Percentiles rank a stretch among this genome's conserved stretches.
These are phyloP conservation scores for Nipponacmea schrenckii DNA, from an alignment of 2,888 invertebrate genomes.

Conservation along the genomic window DNA sequence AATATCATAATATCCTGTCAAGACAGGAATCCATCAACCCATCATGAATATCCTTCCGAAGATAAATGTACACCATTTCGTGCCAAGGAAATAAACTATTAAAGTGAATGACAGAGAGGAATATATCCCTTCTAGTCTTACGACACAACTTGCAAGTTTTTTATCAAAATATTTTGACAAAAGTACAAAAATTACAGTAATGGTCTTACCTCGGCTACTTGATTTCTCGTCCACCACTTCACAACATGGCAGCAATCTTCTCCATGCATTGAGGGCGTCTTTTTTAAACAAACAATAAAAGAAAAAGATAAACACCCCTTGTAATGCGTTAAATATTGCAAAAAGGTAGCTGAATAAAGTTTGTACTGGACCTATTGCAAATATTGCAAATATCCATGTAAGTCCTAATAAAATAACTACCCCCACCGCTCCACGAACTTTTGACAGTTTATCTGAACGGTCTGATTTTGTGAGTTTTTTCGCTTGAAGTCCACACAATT, in stretches of 20 bases:
- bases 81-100: too few species aligned
- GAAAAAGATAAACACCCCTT: conserved; percentile 64
- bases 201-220: conserved; percentile 32
- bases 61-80: neutral
- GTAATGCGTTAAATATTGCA: conserved; percentile 61
- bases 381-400: conserved; percentile 62
- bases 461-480: conserved; percentile 50
- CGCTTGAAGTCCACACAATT: conserved; percentile 38
- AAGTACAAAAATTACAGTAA: neutral
- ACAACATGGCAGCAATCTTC: conserved; percentile 30
- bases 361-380: conserved; percentile 50
- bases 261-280: conserved; percentile 52
- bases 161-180: too few species aligned
- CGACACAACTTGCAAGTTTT: too few species aligned
- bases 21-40: too few species aligned
- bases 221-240: conserved; percentile 26
- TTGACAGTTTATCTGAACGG: conserved; percentile 37
- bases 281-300: conserved; percentile 60
- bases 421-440: conserved; percentile 53
- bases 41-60: too few species aligned
- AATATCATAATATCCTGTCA: too few species aligned
- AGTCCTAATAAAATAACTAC: conserved; percentile 59
- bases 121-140: too few species aligned
- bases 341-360: conserved; percentile 62
- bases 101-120: too few species aligned